A percentile compares a stretch with the other conserved stretches of the same genome.
These are phyloP conservation scores for Busseola fusca DNA, from an alignment of 2,888 invertebrate species.

Conservation along the genomic window DNA sequence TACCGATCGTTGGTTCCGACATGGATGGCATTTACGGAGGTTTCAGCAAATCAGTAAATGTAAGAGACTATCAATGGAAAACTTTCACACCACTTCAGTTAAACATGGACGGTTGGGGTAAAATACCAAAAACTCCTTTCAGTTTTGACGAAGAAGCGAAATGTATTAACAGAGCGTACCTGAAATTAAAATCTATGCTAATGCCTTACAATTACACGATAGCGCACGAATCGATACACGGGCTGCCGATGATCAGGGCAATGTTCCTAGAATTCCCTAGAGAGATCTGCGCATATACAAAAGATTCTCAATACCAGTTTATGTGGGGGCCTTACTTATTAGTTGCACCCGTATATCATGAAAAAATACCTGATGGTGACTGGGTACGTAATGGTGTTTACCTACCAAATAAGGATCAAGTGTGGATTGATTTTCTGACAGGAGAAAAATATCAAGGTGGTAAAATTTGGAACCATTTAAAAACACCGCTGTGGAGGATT, in stretches of 20 bases:
- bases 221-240: slow-evolving; percentile 74
- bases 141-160: slow-evolving; percentile 77
- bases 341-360: slow-evolving; percentile 81
- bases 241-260: slow-evolving; percentile 82
- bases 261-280: slow-evolving; percentile 83
- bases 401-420: slow-evolving; percentile 76
- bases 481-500: slow-evolving; percentile 81
- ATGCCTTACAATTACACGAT: slow-evolving; percentile 85
- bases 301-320: slow-evolving; percentile 83
- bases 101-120: slow-evolving; percentile 87
- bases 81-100: slow-evolving; percentile 84
- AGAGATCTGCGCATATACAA: slow-evolving; percentile 74
- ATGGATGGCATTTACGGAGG: slow-evolving; percentile 85
- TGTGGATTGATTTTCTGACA: slow-evolving; percentile 83
- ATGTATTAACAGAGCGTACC: slow-evolving; percentile 80
- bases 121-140: slow-evolving; percentile 80
- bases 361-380: slow-evolving; percentile 56
- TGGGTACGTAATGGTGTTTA: slow-evolving; percentile 77
- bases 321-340: slow-evolving; percentile 86
- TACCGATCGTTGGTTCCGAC: slow-evolving; percentile 82
- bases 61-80: slow-evolving; percentile 86
- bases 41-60: slow-evolving; percentile 74
- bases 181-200: slow-evolving; percentile 83
- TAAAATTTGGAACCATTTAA: slow-evolving; percentile 77
- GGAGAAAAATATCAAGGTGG: slow-evolving; percentile 83